A percentile compares a stretch with the other conserved stretches of the same genome.
These are phyloP conservation scores for Chaetodon trifasciatus DNA, from an alignment of 2,797 vertebrate species.

Conservation along the genomic window DNA sequence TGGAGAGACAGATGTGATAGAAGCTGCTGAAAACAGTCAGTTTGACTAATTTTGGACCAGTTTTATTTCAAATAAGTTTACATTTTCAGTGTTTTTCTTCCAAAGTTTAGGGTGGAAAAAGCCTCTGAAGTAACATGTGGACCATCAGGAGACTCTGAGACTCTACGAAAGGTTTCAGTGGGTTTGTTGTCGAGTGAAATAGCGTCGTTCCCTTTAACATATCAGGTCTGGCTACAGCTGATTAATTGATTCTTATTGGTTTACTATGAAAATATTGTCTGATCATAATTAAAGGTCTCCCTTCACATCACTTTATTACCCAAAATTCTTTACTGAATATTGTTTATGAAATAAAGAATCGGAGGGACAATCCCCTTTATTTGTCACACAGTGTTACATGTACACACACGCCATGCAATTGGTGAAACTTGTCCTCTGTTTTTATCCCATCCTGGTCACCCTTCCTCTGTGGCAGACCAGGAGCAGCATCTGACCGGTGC, in stretches of 20 bases:
- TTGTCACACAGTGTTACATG: too few species aligned
- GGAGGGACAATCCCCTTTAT: too few species aligned
- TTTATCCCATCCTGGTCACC: too few species aligned
- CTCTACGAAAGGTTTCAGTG: background rate
- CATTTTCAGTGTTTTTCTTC: background rate
- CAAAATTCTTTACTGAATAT: background rate
- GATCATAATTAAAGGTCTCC: too few species aligned
- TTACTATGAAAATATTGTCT: too few species aligned
- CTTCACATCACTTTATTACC: too few species aligned
- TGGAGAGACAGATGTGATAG: background rate
- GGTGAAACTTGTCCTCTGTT: too few species aligned
- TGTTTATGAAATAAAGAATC: background rate
- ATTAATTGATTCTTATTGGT: background rate
- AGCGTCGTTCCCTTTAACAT: background rate
- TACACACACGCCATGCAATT: too few species aligned
- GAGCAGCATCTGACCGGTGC: too few species aligned
- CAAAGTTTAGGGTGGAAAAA: background rate
- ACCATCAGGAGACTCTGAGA: background rate
- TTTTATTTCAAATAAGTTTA: background rate
- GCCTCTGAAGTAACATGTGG: background rate
- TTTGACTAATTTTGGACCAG: background rate
- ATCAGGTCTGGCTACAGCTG: background rate
- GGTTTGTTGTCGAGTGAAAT: background rate
- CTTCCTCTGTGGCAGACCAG: too few species aligned
- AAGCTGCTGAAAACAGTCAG: background rate